Evolutionary conservation across 1,140 invertebrate genomes (phyloP), one percentile per base, ranked within the genome.

Genomic region (Steinernema feltiae): DNA sequence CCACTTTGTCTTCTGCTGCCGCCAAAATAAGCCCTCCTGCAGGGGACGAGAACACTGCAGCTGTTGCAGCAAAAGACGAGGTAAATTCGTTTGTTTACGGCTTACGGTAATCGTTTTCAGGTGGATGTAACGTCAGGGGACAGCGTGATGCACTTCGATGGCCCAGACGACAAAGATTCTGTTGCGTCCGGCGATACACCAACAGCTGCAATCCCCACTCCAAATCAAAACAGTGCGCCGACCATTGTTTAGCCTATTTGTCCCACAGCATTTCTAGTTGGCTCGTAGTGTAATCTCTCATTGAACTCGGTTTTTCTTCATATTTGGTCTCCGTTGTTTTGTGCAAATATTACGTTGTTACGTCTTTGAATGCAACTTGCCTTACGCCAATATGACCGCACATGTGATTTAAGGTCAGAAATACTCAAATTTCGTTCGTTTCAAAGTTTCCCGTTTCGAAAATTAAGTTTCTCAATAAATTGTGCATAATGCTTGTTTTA

Each of bases 311-410:
- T 63, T 63, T 27, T 21, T 21, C 24, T 63, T 63, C 53, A 63
- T 12, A 17, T 63, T 63, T 63, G 53, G 53, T 63, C 53, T 63
- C 53, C 53, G 24, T 63, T 63, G 53, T 63, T 63, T 63, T 63
- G 53, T 63, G 53, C 53, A 63, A 63, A 63, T 63, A 63, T 21
- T 27, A 3, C 53, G 24, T 63, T 63, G 53, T 63, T 63, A 63
- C 53, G 53, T 63, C 24, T 63, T 63, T 18, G 7, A 41, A 7
- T 41, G 24, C 53, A 27, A 63, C 53, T 63, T 63, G 53, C 53
- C 53, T 63, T 63, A 63, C 53, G n/a, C n/a, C n/a, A n/a, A n/a
- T n/a, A n/a, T n/a, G n/a, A n/a, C n/a, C n/a, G n/a, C n/a, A n/a
- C n/a, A n/a, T n/a, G n/a, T n/a, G n/a, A n/a, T n/a, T n/a, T n/a